Evolutionary conservation across 2,113 vertebrate genomes (phyloP).

Genomic region (Rhinoptilus africanus): DNA sequence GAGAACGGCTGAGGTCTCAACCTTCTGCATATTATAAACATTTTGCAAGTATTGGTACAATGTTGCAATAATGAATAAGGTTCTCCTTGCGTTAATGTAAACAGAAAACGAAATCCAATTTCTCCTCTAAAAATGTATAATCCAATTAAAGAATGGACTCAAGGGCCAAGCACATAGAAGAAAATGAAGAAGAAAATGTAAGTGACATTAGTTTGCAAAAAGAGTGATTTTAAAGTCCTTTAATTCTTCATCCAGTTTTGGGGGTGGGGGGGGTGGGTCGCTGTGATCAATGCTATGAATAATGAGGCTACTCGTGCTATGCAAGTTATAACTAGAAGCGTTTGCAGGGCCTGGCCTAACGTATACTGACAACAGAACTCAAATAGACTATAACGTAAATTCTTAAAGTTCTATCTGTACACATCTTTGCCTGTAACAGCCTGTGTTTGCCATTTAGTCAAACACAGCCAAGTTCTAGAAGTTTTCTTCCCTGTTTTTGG

Average conservation of each 20-base stretch:
- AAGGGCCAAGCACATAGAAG: neutral
- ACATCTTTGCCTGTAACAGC: neutral
- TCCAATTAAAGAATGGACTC: neutral
- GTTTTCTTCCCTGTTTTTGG: neutral
- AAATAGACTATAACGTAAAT: neutral
- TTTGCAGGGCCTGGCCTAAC: neutral
- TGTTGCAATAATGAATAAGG: neutral
- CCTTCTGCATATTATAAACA: accelerated
- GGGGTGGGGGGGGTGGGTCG: too few relatives aligned
- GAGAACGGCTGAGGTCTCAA: neutral
- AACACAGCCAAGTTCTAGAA: neutral
- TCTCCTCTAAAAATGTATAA: neutral
- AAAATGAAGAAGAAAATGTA: neutral
- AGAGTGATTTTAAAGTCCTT: neutral
- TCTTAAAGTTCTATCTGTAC: neutral
- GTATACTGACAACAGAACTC: neutral
- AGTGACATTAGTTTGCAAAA: neutral
- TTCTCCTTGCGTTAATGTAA: neutral
- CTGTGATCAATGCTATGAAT: neutral
- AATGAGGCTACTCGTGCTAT: neutral
- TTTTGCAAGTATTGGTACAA: neutral
- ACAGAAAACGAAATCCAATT: neutral
- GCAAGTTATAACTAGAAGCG: neutral
- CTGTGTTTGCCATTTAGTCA: neutral
- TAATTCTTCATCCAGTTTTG: neutral